These are phyloP conservation scores for Phallusia fumigata DNA, from an alignment of 23 tunicate genomes.

Conservation along the genomic window DNA sequence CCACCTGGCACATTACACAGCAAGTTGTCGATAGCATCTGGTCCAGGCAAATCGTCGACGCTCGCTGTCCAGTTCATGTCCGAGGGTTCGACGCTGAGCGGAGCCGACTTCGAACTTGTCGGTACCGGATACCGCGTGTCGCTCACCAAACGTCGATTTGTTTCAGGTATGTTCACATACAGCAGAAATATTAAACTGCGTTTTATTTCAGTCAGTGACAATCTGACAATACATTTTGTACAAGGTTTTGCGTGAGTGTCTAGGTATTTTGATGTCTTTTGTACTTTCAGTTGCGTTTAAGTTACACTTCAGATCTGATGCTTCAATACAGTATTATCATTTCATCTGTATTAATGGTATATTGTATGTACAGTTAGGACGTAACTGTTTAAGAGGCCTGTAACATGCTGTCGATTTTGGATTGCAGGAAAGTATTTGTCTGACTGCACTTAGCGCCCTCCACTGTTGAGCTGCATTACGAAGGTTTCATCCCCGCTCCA, in stretches of 20 bases:
- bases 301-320: too few species aligned
- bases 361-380: too few species aligned
- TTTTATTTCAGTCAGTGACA: too few species aligned
- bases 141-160: slow-evolving; percentile 51
- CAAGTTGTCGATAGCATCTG: slow-evolving; percentile 36
- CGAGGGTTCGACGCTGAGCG: slow-evolving; percentile 72
- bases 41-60: slow-evolving; percentile 56
- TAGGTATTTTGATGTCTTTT: too few species aligned
- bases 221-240: too few species aligned
- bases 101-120: slow-evolving; percentile 69
- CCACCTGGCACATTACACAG: slow-evolving; percentile 43
- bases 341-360: too few species aligned
- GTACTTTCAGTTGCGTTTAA: too few species aligned
- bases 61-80: slow-evolving; percentile 68
- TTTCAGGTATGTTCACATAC: slow-evolving; percentile 54
- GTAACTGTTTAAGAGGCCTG: too few species aligned
- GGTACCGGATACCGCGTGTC: slow-evolving; percentile 81
- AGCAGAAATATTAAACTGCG: too few species aligned
- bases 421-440: slow-evolving; percentile 10
- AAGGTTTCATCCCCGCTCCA: neutral
- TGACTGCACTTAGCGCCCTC: slow-evolving; percentile 8
- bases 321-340: too few species aligned
- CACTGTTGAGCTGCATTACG: neutral
- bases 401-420: too few species aligned
- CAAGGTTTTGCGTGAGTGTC: too few species aligned